These are phyloP conservation scores for Spermophilus dauricus DNA, from an alignment of 2,113 vertebrate species.

Conservation along the genomic window DNA sequence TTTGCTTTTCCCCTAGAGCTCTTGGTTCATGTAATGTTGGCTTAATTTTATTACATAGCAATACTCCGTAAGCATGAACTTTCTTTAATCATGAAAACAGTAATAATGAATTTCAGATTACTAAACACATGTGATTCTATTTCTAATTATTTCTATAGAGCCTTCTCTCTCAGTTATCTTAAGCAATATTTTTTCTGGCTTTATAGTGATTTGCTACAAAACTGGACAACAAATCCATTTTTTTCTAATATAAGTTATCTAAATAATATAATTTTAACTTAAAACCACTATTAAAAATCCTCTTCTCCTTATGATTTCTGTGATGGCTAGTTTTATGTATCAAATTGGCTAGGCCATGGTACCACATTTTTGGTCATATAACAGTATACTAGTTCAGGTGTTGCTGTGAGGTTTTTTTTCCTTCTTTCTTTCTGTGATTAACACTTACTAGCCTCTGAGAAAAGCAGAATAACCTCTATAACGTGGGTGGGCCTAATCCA, in stretches of 20 bases:
- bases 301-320: neutral
- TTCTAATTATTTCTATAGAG: conserved; percentile 32
- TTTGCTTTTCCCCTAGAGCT: neutral
- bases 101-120: conserved; percentile 3
- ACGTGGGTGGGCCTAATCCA: neutral
- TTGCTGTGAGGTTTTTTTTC: neutral
- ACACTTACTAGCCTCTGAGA: neutral
- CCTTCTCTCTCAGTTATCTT: conserved; percentile 18
- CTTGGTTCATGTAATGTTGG: neutral
- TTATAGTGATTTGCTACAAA: neutral
- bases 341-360: neutral
- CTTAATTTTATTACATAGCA: conserved; percentile 48
- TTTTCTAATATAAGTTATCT: neutral
- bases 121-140: conserved; percentile 17
- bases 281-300: conserved; percentile 11
- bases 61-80: conserved; percentile 52
- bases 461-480: neutral
- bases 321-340: conserved; percentile 2
- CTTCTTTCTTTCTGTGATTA: neutral
- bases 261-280: conserved; percentile 3
- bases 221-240: conserved; percentile 5
- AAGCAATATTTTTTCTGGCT: conserved; percentile 17
- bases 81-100: neutral
- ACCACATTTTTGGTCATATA: neutral
- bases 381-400: neutral